Percentiles rank a stretch among this genome's conserved stretches.
These are phyloP conservation scores for Agrotis clavis DNA, from an alignment of 2,888 invertebrate genomes.

Conservation along the genomic window DNA sequence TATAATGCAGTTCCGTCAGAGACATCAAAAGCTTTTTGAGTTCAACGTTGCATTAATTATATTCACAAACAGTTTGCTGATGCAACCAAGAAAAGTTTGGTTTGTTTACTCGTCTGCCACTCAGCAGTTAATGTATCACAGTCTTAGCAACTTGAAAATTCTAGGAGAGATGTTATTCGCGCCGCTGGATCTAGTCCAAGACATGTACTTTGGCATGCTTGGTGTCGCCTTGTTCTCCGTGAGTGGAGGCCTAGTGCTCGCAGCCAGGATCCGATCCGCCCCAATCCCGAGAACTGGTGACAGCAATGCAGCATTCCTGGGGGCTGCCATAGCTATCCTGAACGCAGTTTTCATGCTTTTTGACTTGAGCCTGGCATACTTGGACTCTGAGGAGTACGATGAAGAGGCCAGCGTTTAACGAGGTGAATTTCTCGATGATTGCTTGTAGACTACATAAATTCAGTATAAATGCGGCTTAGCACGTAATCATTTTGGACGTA, in stretches of 20 bases:
- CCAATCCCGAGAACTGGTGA: slow-evolving; percentile 82
- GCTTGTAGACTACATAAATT: slow-evolving; percentile 34
- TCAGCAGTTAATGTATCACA: slow-evolving; percentile 44
- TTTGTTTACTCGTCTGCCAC: slow-evolving; percentile 43
- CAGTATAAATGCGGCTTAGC: slow-evolving; percentile 58
- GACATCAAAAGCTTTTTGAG: slow-evolving; percentile 46
- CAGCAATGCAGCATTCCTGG: slow-evolving; percentile 72
- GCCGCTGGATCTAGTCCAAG: slow-evolving; percentile 87
- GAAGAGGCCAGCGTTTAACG: slow-evolving; percentile 83
- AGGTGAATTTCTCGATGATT: slow-evolving; percentile 66
- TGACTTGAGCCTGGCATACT: slow-evolving; percentile 84
- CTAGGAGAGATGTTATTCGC: slow-evolving; percentile 87
- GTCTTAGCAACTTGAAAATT: slow-evolving; percentile 70
- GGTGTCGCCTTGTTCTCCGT: slow-evolving; percentile 81
- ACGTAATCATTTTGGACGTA: slow-evolving; percentile 34
- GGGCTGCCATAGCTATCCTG: slow-evolving; percentile 77
- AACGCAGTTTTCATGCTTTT: slow-evolving; percentile 83
- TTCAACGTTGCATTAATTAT: slow-evolving; percentile 26
- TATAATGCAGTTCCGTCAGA: slow-evolving; percentile 27
- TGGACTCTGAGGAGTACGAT: slow-evolving; percentile 87
- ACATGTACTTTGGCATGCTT: slow-evolving; percentile 85
- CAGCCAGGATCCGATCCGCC: slow-evolving; percentile 72
- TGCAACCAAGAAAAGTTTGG: slow-evolving; percentile 29
- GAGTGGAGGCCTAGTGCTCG: slow-evolving; percentile 80
- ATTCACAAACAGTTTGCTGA: slow-evolving; percentile 33